Base-by-base conservation (phyloP, 1,140 invertebrate species). In the Drosophila kohkoa region DNA sequence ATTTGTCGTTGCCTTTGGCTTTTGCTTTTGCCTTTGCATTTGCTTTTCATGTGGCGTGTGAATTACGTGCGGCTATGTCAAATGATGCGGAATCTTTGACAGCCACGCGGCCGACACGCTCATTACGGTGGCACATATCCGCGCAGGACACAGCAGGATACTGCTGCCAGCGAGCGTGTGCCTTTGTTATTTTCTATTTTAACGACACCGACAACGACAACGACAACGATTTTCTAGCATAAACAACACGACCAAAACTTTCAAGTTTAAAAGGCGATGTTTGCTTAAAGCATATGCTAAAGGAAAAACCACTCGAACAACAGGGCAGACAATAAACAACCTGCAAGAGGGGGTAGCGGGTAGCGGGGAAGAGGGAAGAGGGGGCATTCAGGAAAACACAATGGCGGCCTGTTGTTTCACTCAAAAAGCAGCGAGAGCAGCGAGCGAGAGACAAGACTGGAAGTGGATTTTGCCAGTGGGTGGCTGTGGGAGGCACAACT, bases 71-170 rank as follows among this genome's bases (percentile, higher is more conserved):
- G 87, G 82, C 86, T 71, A 77, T 73, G 78, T 62, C 81, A 91
- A 91, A 91, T 91, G 88, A 91, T 80, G 83, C 67, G 88, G 85
- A 78, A 88, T 90, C 76, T 66, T 81, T 88, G 85, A 88, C 85
- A 76, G 85, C 68, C 81, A 85, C 81, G 85, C 85, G 83, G 70
- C 85, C 72, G 75, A 45, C 78, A 85, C 85, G 77, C 85, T 89
- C 86, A 88, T 88, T 88, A 88, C 63, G 79, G 79, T 57, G 60
- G 77, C 67, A 60, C 77, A 46, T 75, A 67, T 79, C 52, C 67
- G 13, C 54, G 32, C 49, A 72, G 54, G 48, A 54, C 87, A 38
- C 82, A 87, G 87, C 87, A 77, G 82, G 82, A 82, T 70, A 78
- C 45, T 41, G 35, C 38, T 3, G 35, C 35, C 7, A 38, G 35